Base-by-base conservation (phyloP, 1,140 invertebrate genomes). In the Temnothorax longispinosus region DNA sequence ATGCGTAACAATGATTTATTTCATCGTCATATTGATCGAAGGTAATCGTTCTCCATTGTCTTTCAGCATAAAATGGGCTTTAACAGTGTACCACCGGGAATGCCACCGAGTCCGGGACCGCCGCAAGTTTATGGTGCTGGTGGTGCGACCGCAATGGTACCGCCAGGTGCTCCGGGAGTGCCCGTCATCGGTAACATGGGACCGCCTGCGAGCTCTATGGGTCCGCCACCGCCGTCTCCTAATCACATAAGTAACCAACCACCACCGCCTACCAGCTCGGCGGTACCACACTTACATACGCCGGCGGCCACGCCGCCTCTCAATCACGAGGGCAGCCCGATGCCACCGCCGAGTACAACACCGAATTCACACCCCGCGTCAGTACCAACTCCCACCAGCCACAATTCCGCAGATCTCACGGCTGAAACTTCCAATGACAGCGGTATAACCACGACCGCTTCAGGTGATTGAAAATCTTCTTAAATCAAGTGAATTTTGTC, bases 311-410 rank as follows among this genome's bases (percentile, higher is more conserved):
- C 93, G 82, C 93, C 94, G 65, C 95, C 94, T 74, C 95, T 96
- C 3, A 96, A 96, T 90, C 96, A 96, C 54, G 96, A 96, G 72
- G 93, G 95, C 74, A 94, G 95, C 86, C 96, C 96, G 15, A 96
- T 96, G 96, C 96, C 96, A 60, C 96, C 96, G 50, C 96, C 96
- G 4, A 96, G 96, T 90, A 96, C 96, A 6, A 96, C 96, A 84
- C 96, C 96, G 60, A 96, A 96, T 93, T 96, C 96, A 27, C 96
- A 96, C 92, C 93, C 94, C 18, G 84, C 92, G 27, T 93, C 94
- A 60, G 86, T 91, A 41, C 92, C 93, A 60, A 94, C 92, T 65
- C 92, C 91, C 65, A 94, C 92, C 82, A 95, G 90, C 69, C 93
- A 93, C 75, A 93, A 92, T 90, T 92, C 92, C 85, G 94, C 91